Percentiles rank a stretch among this genome's conserved stretches.
Conservation (phyloP, 2,888 invertebrate genomes). For the Drosophila pseudotalamancana region DNA sequence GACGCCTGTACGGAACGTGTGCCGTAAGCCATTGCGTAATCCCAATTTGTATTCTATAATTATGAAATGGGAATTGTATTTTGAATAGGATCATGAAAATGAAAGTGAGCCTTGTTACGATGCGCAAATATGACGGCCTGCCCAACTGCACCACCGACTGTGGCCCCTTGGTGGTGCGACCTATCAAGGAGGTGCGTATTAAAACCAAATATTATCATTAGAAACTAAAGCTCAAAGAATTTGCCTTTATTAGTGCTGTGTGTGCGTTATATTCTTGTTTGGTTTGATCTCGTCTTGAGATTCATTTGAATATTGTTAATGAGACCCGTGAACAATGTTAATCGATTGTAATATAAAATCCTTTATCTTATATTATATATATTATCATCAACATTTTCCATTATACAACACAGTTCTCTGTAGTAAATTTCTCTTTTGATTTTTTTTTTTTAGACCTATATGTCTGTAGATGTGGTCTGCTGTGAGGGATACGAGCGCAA, state of each 20-base stretch:
- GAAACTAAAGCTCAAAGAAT: too few species aligned
- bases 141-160: slow-evolving; percentile 67
- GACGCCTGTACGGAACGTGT: slow-evolving; percentile 72
- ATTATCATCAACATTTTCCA: too few species aligned
- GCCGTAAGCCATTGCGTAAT: slow-evolving; percentile 71
- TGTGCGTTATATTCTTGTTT: too few species aligned
- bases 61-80: neutral
- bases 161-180: slow-evolving; percentile 65
- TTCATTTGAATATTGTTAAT: too few species aligned
- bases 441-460: slow-evolving; percentile 59
- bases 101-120: slow-evolving; percentile 74
- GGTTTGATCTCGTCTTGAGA: too few species aligned
- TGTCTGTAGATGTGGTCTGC: slow-evolving; percentile 73
- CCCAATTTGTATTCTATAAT: neutral
- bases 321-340: too few species aligned
- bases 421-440: neutral
- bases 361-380: neutral
- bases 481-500: slow-evolving; percentile 78
- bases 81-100: slow-evolving; percentile 70
- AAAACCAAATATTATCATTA: neutral
- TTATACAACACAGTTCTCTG: too few species aligned
- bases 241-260: too few species aligned
- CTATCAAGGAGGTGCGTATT: slow-evolving; percentile 71
- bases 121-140: slow-evolving; percentile 70
- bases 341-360: too few species aligned